Conservation (phyloP, 2,888 invertebrate species). For the Drosophila leonis region DNA sequence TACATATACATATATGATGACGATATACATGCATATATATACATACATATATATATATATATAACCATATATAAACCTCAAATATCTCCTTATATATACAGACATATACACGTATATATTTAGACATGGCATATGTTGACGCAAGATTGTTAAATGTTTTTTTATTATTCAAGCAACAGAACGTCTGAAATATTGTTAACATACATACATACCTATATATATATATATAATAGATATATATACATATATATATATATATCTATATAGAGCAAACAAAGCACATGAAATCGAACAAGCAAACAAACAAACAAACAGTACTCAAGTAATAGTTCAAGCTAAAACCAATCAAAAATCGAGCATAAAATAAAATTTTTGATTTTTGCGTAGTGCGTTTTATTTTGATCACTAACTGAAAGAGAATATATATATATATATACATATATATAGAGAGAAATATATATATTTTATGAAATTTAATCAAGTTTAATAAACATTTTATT, state of each 20-base stretch:
- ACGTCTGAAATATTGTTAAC: constrained; percentile 48
- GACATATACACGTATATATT: constrained; percentile 8
- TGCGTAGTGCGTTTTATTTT: constrained; percentile 72
- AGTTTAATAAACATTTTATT: constrained; percentile 5
- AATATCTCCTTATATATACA: constrained; percentile 21
- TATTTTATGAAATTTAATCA: constrained; percentile 1
- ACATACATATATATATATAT: constrained; percentile 24
- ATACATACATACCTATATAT: constrained; percentile 1
- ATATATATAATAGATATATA: constrained; percentile 14
- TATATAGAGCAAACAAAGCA: constrained; percentile 26
- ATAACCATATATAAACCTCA: constrained; percentile 11
- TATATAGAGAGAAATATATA: background rate
- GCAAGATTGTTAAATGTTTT: constrained; percentile 42
- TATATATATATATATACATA: background rate
- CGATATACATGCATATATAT: constrained; percentile 22
- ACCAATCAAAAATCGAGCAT: constrained; percentile 13
- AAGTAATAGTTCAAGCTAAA: constrained; percentile 17
- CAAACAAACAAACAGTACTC: constrained; percentile 21
- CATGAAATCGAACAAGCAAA: constrained; percentile 22
- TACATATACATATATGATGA: constrained; percentile 20
- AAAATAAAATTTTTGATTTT: constrained; percentile 67
- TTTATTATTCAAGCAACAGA: constrained; percentile 24
- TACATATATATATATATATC: constrained; percentile 4
- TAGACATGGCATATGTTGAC: constrained; percentile 15
- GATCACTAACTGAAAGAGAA: constrained; percentile 1